Conservation (phyloP, 2,888 invertebrate genomes). For the Orchestes rusci region DNA sequence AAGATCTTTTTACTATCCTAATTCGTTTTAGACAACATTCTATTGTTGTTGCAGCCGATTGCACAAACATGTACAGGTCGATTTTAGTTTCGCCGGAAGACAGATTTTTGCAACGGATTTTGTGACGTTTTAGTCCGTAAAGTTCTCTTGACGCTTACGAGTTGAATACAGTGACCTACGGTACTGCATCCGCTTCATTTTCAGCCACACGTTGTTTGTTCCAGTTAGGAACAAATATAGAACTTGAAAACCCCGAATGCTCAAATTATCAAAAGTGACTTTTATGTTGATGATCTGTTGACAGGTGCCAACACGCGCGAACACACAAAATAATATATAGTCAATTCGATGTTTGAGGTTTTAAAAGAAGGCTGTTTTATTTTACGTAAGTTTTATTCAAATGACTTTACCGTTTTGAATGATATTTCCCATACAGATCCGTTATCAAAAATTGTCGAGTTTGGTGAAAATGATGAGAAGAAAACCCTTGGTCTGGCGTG, state of each 20-base stretch:
- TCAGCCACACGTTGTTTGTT: conserved; percentile 20
- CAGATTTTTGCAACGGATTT: conserved; percentile 16
- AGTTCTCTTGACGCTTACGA: conserved; percentile 10
- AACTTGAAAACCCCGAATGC: conserved; percentile 12
- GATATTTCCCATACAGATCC: conserved; percentile 5
- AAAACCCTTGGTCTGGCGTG: conserved; percentile 16
- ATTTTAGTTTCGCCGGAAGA: conserved; percentile 15
- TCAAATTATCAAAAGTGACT: conserved; percentile 19
- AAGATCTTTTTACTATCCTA: conserved; percentile 16
- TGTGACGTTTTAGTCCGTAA: conserved; percentile 16
- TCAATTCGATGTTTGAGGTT: conserved; percentile 1
- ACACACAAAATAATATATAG: conserved; percentile 1
- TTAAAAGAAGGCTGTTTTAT: conserved; percentile 12
- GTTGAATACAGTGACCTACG: conserved; percentile 24
- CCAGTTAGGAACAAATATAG: conserved; percentile 19
- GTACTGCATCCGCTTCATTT: conserved; percentile 20
- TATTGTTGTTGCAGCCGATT: conserved; percentile 23
- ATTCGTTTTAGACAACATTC: too few species aligned
- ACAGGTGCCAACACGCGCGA: neutral
- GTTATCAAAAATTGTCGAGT: conserved; percentile 10
- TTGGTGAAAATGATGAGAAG: conserved; percentile 11
- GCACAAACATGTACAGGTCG: conserved; percentile 25
- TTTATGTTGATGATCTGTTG: conserved; percentile 27
- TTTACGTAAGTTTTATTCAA: conserved; percentile 9
- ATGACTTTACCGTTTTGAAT: conserved; percentile 8